Percentiles rank a stretch among this genome's conserved stretches.
Evolutionary conservation across 2,113 vertebrate genomes (phyloP).

Genomic region (Microtus oregoni): DNA sequence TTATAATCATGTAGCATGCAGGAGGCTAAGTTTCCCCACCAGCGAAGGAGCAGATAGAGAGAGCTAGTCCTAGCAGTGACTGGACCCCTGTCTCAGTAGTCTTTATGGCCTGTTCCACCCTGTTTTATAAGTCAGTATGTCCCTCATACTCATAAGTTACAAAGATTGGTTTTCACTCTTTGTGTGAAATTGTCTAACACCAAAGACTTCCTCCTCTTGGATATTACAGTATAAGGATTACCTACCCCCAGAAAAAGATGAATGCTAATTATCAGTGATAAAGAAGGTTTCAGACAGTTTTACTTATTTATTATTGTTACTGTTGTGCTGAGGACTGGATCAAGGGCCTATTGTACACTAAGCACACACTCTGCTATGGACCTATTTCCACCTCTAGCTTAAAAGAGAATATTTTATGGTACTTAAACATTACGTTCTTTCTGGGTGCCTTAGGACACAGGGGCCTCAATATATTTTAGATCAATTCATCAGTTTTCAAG

Average conservation of each 20-base stretch:
- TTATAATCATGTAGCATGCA: neutral
- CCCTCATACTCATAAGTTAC: neutral
- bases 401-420: neutral
- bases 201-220: slow-evolving; percentile 11
- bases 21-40: neutral
- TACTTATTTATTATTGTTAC: neutral
- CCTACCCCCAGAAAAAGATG: neutral
- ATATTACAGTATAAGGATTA: neutral
- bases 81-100: neutral
- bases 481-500: neutral
- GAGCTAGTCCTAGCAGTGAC: neutral
- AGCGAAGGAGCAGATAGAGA: neutral
- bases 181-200: slow-evolving; percentile 8
- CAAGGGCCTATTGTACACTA: neutral
- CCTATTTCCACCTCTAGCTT: neutral
- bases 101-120: neutral
- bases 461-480: slow-evolving; percentile 12
- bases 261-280: neutral
- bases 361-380: neutral
- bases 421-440: neutral
- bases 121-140: neutral
- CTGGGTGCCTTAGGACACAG: neutral
- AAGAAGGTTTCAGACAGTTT: neutral
- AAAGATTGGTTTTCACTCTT: neutral
- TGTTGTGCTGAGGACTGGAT: neutral